Percentiles rank a stretch among this genome's conserved stretches.
Evolutionary conservation across 2,888 invertebrate genomes (phyloP).

Genomic region (Drosophila borealis): DNA sequence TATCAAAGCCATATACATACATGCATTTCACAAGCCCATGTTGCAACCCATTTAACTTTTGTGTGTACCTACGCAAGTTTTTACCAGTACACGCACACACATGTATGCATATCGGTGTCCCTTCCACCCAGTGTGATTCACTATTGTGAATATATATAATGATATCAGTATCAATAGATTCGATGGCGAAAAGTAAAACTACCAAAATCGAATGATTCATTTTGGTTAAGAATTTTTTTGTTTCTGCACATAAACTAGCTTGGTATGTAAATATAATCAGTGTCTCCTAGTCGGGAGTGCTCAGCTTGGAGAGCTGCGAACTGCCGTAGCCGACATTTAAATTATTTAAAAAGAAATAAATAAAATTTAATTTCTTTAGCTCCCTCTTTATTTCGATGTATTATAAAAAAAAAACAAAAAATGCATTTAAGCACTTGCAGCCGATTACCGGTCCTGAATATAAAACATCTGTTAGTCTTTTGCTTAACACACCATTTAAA

Average conservation of each 20-base stretch:
- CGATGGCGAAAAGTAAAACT: conserved; percentile 23
- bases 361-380: too few species aligned
- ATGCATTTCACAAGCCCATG: conserved; percentile 5
- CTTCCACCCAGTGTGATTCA: conserved; percentile 32
- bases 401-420: too few species aligned
- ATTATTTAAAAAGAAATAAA: too few species aligned
- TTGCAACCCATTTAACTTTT: neutral
- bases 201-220: conserved; percentile 38
- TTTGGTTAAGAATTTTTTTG: too few species aligned
- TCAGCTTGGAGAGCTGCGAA: too few species aligned
- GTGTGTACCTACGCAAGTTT: neutral
- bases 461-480: neutral
- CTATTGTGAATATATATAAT: conserved; percentile 3
- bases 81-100: neutral
- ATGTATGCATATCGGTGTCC: neutral
- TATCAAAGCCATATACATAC: neutral
- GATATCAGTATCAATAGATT: conserved; percentile 29
- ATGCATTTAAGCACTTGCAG: too few species aligned
- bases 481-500: neutral
- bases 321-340: too few species aligned
- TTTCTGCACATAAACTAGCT: too few species aligned
- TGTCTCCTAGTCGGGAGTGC: too few species aligned
- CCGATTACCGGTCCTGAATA: too few species aligned
- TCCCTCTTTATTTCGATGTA: too few species aligned
- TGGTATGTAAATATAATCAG: too few species aligned